Evolutionary conservation across 2,797 vertebrate species (phyloP).

Genomic region (Malacoraja senta): DNA sequence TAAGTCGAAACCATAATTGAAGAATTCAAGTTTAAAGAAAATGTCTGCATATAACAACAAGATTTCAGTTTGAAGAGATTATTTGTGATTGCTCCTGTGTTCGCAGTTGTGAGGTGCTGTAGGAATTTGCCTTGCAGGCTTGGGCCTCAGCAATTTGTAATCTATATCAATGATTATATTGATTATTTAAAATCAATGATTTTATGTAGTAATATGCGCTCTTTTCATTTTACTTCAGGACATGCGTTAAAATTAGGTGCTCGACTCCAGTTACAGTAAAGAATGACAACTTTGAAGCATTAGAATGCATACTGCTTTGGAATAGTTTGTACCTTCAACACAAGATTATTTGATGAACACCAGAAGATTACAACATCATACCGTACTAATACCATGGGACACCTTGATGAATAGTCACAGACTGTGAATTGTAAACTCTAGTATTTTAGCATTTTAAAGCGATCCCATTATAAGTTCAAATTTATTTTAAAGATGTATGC

Average conservation of each 20-base stretch:
- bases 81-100: neutral
- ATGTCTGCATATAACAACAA: neutral
- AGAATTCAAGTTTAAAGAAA: neutral
- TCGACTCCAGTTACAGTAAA: constrained; percentile 32
- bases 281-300: neutral
- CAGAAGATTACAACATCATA: neutral
- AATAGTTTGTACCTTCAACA: constrained; percentile 24
- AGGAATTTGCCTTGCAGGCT: neutral
- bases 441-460: constrained; percentile 33
- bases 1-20: neutral
- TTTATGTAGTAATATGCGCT: too few species aligned
- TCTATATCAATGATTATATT: neutral
- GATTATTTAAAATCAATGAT: too few species aligned
- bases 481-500: constrained; percentile 31
- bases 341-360: constrained; percentile 30
- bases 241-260: constrained; percentile 33
- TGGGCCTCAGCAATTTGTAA: neutral
- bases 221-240: neutral
- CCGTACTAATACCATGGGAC: neutral
- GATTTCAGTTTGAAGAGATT: neutral
- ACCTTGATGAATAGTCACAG: constrained; percentile 34
- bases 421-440: constrained; percentile 32
- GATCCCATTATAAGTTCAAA: constrained; percentile 32
- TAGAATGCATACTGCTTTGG: constrained; percentile 24
- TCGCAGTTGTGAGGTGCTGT: neutral